Conservation (phyloP, 1,140 invertebrate species). For the Lepeophtheirus salmonis region DNA sequence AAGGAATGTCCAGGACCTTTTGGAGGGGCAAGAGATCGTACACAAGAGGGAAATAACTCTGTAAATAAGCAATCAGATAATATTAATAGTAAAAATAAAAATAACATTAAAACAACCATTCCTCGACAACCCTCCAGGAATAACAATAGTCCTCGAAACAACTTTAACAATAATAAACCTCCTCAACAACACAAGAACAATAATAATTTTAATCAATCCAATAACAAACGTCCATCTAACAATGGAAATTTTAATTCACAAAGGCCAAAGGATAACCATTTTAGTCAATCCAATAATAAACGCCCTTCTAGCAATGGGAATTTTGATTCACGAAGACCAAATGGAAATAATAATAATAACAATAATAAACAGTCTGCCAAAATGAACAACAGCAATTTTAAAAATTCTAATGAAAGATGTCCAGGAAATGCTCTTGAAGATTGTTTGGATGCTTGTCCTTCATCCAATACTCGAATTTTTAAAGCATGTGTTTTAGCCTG, state of each 20-base stretch:
- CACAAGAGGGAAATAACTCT: not conserved
- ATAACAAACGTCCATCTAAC: too few relatives aligned
- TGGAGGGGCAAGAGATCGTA: slow-evolving; percentile 14
- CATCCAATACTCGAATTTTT: slow-evolving; percentile 9
- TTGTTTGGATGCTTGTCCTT: slow-evolving; percentile 16
- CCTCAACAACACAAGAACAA: not conserved
- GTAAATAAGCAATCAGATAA: not conserved
- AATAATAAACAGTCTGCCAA: not conserved
- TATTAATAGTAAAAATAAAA: not conserved
- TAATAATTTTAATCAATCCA: too few relatives aligned
- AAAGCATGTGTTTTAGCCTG: slow-evolving; percentile 10
- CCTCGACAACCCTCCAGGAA: not conserved
- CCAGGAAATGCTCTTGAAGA: slow-evolving; percentile 10
- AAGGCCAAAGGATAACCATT: too few relatives aligned
- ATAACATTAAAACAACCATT: not conserved
- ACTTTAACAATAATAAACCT: not conserved
- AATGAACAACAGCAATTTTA: too few relatives aligned
- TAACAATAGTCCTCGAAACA: not conserved
- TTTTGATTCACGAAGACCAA: too few relatives aligned
- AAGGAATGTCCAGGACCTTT: slow-evolving; percentile 17
- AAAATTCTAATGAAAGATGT: not conserved
- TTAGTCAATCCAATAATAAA: too few relatives aligned
- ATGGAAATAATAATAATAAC: not conserved
- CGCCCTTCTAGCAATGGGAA: too few relatives aligned
- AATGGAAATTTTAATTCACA: too few relatives aligned